Percentiles rank a stretch among this genome's conserved stretches.
phyloP scores from a whole-genome alignment of 2,888 invertebrate species.

The Eupithecia pulchellata region DNA sequence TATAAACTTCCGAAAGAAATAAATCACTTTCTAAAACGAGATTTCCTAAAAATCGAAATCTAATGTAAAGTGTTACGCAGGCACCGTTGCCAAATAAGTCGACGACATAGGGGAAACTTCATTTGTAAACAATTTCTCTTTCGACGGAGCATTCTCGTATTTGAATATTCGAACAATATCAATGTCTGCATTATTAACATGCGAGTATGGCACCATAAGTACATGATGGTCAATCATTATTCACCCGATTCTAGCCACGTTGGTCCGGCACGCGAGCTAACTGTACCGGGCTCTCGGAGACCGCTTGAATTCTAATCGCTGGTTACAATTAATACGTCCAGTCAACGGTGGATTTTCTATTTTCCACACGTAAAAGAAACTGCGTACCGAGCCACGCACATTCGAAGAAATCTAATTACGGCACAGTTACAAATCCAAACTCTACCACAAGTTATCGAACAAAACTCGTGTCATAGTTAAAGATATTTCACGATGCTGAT shows the following conservation, averaged over 20 bases:
- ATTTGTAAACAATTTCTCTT: slow-evolving; percentile 71
- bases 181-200: slow-evolving; percentile 63
- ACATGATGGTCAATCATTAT: slow-evolving; percentile 57
- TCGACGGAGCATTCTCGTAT: slow-evolving; percentile 55
- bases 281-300: slow-evolving; percentile 75
- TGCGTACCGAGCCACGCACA: slow-evolving; percentile 71
- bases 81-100: slow-evolving; percentile 41
- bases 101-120: slow-evolving; percentile 56
- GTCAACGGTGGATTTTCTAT: slow-evolving; percentile 85
- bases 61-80: slow-evolving; percentile 44
- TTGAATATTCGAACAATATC: slow-evolving; percentile 58
- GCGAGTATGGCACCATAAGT: slow-evolving; percentile 51
- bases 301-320: slow-evolving; percentile 80
- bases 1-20: slow-evolving; percentile 21
- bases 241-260: slow-evolving; percentile 78
- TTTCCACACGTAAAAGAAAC: slow-evolving; percentile 85
- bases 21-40: slow-evolving; percentile 41
- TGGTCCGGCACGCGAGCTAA: slow-evolving; percentile 77
- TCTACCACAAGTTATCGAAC: slow-evolving; percentile 29
- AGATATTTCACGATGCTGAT: slow-evolving; percentile 19
- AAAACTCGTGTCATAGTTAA: slow-evolving; percentile 23
- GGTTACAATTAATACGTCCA: slow-evolving; percentile 82
- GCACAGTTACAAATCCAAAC: slow-evolving; percentile 51
- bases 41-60: slow-evolving; percentile 36
- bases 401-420: slow-evolving; percentile 77